Percentiles rank a stretch among this genome's conserved stretches.
These are phyloP conservation scores for Catocala nupta DNA, from an alignment of 2,888 invertebrate genomes.

Conservation along the genomic window DNA sequence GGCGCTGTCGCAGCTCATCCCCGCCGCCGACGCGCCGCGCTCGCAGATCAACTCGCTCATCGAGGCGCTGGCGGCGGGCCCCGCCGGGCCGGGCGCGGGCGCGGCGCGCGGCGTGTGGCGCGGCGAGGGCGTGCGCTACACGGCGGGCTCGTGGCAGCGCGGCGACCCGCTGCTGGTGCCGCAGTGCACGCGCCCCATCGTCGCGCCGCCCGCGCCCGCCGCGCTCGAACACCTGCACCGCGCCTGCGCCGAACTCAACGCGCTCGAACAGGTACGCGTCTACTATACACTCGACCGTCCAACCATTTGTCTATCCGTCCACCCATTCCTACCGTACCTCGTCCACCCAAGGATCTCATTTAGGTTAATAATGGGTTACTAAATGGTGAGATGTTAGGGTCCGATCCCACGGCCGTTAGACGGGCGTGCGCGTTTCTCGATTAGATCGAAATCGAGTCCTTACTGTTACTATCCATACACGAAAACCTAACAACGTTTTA, in stretches of 20 bases:
- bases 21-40: constrained; percentile 64
- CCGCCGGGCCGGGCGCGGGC: constrained; percentile 86
- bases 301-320: too few relatives aligned
- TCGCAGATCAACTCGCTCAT: constrained; percentile 59
- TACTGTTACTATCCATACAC: too few relatives aligned
- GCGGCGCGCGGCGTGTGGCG: constrained; percentile 68
- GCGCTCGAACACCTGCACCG: constrained; percentile 52
- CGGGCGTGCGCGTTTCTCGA: too few relatives aligned
- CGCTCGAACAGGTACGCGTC: constrained; percentile 80
- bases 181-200: constrained; percentile 58
- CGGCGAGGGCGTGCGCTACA: constrained; percentile 79
- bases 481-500: too few relatives aligned
- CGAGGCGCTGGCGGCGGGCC: constrained; percentile 60
- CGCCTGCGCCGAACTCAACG: constrained; percentile 81
- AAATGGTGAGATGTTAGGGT: too few relatives aligned
- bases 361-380: too few relatives aligned
- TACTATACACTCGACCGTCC: too few relatives aligned
- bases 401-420: too few relatives aligned
- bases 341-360: too few relatives aligned
- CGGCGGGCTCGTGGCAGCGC: constrained; percentile 76
- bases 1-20: constrained; percentile 71
- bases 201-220: constrained; percentile 61
- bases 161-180: constrained; percentile 72
- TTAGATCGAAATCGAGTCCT: too few relatives aligned
- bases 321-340: too few relatives aligned